A percentile compares a stretch with the other conserved stretches of the same genome.
These are phyloP conservation scores for Enteromius viviparus DNA, from an alignment of 2,797 vertebrate genomes.

Conservation along the genomic window DNA sequence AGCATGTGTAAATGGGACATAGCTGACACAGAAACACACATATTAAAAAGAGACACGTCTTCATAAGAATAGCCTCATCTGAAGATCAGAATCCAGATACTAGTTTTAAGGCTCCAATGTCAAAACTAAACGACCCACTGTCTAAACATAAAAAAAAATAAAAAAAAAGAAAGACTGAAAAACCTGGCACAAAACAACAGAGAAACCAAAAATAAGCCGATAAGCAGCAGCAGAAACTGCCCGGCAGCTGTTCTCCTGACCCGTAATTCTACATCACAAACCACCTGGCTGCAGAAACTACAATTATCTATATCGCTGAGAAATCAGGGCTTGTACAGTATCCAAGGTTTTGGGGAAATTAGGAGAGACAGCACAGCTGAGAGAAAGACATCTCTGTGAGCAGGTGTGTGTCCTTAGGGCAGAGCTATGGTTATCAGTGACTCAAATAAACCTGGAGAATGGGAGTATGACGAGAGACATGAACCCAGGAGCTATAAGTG, in stretches of 20 bases:
- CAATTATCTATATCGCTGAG: slow-evolving; percentile 15
- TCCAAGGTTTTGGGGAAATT: slow-evolving; percentile 2
- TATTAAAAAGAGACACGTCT: neutral
- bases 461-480: neutral
- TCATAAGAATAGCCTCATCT: neutral
- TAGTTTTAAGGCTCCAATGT: neutral
- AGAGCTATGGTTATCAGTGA: slow-evolving; percentile 5
- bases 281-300: slow-evolving; percentile 27
- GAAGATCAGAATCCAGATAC: neutral
- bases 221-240: slow-evolving; percentile 28
- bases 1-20: neutral
- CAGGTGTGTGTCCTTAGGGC: slow-evolving; percentile 11
- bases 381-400: slow-evolving; percentile 19
- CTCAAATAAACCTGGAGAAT: neutral
- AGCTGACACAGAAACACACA: slow-evolving; percentile 6
- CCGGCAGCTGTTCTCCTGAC: slow-evolving; percentile 50
- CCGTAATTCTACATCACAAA: slow-evolving; percentile 31
- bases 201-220: slow-evolving; percentile 18
- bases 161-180: neutral
- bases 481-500: slow-evolving; percentile 10
- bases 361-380: neutral
- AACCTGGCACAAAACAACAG: neutral
- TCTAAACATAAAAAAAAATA: neutral
- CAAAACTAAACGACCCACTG: neutral
- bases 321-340: neutral